Conservation (phyloP, 2,797 vertebrate species). For the Pagetopsis macropterus region DNA sequence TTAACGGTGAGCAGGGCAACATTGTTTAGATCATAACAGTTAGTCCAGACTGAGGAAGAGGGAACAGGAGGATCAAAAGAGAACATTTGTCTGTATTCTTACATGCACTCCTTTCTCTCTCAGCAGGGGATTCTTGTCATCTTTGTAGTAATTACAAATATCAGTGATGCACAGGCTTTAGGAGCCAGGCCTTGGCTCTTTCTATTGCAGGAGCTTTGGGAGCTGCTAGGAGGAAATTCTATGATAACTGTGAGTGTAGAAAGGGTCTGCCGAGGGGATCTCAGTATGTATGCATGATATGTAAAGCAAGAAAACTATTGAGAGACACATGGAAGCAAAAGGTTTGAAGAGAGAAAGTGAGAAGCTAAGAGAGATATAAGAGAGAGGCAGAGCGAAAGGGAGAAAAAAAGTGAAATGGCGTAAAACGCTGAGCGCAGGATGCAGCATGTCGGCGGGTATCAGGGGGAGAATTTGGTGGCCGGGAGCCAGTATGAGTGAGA, state of each 20-base stretch:
- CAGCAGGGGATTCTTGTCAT: slow-evolving; percentile 40
- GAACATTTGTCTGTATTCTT: slow-evolving; percentile 23
- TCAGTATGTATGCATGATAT: slow-evolving; percentile 28
- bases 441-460: slow-evolving; percentile 70
- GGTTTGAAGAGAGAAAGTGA: slow-evolving; percentile 10
- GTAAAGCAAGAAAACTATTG: slow-evolving; percentile 8
- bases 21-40: slow-evolving; percentile 63
- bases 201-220: slow-evolving; percentile 32
- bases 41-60: slow-evolving; percentile 50
- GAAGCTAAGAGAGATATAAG: slow-evolving; percentile 24
- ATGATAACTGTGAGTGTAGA: slow-evolving; percentile 18
- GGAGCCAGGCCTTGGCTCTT: slow-evolving; percentile 19
- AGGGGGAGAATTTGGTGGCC: slow-evolving; percentile 81
- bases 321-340: slow-evolving; percentile 25
- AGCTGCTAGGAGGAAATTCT: slow-evolving; percentile 38
- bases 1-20: slow-evolving; percentile 54
- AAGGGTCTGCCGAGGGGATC: slow-evolving; percentile 29
- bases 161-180: slow-evolving; percentile 51
- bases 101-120: slow-evolving; percentile 21
- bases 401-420: slow-evolving; percentile 58
- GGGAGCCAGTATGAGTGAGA: slow-evolving; percentile 80
- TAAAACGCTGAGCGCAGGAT: slow-evolving; percentile 67
- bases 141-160: slow-evolving; percentile 77
- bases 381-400: slow-evolving; percentile 31
- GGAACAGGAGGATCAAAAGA: slow-evolving; percentile 36